These are phyloP conservation scores for Jacana jacana DNA, from an alignment of 2,113 vertebrate species.

Conservation along the genomic window DNA sequence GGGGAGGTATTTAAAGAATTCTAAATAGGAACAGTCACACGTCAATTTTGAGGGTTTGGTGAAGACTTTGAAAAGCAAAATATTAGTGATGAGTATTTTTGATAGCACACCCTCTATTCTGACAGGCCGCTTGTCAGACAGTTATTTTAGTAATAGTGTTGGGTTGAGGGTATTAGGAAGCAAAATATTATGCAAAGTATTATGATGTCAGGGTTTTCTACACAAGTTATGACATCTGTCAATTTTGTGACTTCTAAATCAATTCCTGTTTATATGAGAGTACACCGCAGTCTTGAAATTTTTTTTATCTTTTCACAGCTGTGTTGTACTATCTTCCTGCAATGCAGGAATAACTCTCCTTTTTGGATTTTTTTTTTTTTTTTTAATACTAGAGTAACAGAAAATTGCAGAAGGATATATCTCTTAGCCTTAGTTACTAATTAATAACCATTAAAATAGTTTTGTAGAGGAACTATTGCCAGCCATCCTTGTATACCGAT, in stretches of 20 bases:
- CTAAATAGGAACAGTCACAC: background rate
- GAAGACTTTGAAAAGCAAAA: slow-evolving; percentile 12
- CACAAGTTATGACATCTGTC: background rate
- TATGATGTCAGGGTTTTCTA: background rate
- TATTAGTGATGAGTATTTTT: background rate
- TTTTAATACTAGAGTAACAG: background rate
- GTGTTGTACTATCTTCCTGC: background rate
- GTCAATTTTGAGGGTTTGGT: background rate
- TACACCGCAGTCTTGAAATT: background rate
- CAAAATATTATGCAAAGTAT: background rate
- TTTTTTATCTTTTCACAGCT: background rate
- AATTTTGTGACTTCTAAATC: background rate
- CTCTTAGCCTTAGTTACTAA: background rate
- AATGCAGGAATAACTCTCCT: background rate
- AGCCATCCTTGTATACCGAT: background rate
- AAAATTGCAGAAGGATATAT: background rate
- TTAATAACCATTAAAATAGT: background rate
- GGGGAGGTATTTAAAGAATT: background rate
- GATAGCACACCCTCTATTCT: background rate
- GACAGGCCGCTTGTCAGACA: background rate
- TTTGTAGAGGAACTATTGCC: background rate
- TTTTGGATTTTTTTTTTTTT: background rate
- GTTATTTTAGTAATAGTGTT: background rate
- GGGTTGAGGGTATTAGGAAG: background rate
- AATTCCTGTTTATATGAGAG: background rate